Evolutionary conservation across 92 coral and sea anemone species (phyloP).

Genomic region (Anthopleura xanthogrammica): DNA sequence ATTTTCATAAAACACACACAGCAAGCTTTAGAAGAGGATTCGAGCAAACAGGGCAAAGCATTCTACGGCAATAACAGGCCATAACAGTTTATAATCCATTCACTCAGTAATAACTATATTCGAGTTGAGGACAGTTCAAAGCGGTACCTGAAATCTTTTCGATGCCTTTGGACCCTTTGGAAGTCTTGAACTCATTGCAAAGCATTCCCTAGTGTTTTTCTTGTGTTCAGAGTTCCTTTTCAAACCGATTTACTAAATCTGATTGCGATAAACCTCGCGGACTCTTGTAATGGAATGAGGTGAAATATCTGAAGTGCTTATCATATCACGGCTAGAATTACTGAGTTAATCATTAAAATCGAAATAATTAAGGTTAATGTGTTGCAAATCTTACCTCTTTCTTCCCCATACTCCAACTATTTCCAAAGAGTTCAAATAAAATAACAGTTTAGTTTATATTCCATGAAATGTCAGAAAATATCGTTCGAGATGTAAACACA

Average conservation of each 20-base stretch:
- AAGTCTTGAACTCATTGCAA: constrained; percentile 11
- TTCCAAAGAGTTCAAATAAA: background rate
- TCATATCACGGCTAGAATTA: constrained; percentile 3
- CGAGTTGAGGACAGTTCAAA: background rate
- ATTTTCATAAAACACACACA: background rate
- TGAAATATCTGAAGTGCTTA: background rate
- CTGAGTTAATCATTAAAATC: constrained; percentile 3
- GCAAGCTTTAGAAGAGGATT: background rate
- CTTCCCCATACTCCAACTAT: constrained; percentile 15
- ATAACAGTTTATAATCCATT: background rate
- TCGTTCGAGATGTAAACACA: background rate
- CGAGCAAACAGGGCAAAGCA: background rate
- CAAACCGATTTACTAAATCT: background rate
- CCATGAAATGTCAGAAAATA: background rate
- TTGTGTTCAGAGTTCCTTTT: background rate
- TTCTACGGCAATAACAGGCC: background rate
- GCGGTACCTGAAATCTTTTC: constrained; percentile 21
- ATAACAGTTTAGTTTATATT: background rate
- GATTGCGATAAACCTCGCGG: background rate
- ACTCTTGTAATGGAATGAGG: background rate
- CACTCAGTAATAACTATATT: background rate
- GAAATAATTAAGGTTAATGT: background rate
- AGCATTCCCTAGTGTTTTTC: background rate
- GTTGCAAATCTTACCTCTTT: constrained; percentile 26
- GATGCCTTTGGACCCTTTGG: constrained; percentile 17